Percentiles rank a stretch among this genome's conserved stretches.
Evolutionary conservation across 30 jellyfish, hydroid and myxozoan genomes (phyloP).

Genomic region (Hydractinia symbiolongicarpus): DNA sequence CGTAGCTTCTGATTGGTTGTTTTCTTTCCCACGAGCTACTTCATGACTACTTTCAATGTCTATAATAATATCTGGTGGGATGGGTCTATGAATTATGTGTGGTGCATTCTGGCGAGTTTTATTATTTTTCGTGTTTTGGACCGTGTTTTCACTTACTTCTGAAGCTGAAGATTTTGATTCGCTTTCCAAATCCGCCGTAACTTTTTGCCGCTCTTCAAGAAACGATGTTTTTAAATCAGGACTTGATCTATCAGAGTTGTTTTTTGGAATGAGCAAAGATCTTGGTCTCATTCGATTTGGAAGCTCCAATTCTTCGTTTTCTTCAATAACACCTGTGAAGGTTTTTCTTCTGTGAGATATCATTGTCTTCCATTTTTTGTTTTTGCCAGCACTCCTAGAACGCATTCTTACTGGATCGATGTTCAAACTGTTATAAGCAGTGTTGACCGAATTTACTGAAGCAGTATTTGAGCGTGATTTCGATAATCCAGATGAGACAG

Average conservation of each 20-base stretch:
- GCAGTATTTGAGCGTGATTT: not conserved
- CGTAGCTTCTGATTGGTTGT: not conserved
- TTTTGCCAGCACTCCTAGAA: not conserved
- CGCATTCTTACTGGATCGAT: not conserved
- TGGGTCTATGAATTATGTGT: not conserved
- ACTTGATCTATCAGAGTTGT: not conserved
- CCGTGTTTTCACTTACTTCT: not conserved
- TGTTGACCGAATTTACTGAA: not conserved
- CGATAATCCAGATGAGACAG: not conserved
- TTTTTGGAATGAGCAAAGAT: not conserved
- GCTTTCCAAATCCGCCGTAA: not conserved
- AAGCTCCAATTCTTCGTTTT: not conserved
- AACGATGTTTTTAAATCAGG: not conserved
- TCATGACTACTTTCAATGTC: constrained; percentile 17
- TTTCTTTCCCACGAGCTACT: constrained; percentile 14
- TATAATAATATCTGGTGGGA: constrained; percentile 34
- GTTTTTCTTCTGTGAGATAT: constrained; percentile 1
- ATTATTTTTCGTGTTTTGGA: not conserved
- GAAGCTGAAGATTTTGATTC: not conserved
- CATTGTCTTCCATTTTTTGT: not conserved
- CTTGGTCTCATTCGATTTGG: not conserved
- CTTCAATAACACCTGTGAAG: constrained; percentile 8
- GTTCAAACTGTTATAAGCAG: not conserved
- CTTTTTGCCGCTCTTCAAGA: not conserved
- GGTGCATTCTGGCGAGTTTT: not conserved